phyloP scores from a whole-genome alignment of 2,113 vertebrate genomes.

The Dunckerocampus dactyliophorus region DNA sequence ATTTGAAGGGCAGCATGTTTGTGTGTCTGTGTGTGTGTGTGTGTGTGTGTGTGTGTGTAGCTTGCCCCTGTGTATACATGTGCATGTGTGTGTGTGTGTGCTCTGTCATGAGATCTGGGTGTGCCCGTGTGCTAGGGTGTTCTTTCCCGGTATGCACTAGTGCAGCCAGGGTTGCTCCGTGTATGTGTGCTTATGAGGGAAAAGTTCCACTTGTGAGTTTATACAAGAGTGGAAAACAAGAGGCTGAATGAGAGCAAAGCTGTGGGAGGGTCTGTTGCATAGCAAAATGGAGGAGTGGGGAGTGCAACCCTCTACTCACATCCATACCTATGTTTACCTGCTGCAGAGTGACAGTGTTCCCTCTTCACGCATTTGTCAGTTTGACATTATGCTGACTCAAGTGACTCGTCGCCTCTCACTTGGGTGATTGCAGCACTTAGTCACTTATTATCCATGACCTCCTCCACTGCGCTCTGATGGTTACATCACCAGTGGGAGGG shows the following conservation, averaged over 20 bases:
- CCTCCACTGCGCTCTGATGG: slow-evolving; percentile 42
- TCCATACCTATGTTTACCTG: slow-evolving; percentile 21
- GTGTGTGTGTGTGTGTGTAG: slow-evolving; percentile 16
- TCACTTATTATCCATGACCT: slow-evolving; percentile 65
- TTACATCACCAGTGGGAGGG: slow-evolving; percentile 63
- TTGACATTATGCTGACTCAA: slow-evolving; percentile 49
- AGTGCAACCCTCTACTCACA: slow-evolving; percentile 9
- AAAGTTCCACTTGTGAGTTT: slow-evolving; percentile 47
- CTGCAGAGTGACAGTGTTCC: slow-evolving; percentile 10
- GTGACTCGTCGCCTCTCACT: slow-evolving; percentile 53
- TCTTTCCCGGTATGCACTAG: slow-evolving; percentile 56
- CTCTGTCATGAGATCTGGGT: slow-evolving; percentile 63
- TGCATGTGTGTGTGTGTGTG: slow-evolving; percentile 33
- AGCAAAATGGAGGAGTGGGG: slow-evolving; percentile 21
- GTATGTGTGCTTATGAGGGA: slow-evolving; percentile 11
- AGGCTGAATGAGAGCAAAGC: slow-evolving; percentile 40
- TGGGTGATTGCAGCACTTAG: slow-evolving; percentile 61
- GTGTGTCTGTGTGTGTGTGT: slow-evolving; percentile 50
- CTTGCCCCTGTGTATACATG: slow-evolving; percentile 23
- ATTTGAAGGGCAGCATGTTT: slow-evolving; percentile 71
- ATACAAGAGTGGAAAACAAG: slow-evolving; percentile 46
- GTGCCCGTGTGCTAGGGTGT: slow-evolving; percentile 64
- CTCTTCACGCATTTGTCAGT: slow-evolving; percentile 31
- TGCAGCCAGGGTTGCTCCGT: slow-evolving; percentile 46
- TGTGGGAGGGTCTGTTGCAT: slow-evolving; percentile 30